Conservation (phyloP, 2,888 invertebrate species). For the Pseudococcus longispinus region DNA sequence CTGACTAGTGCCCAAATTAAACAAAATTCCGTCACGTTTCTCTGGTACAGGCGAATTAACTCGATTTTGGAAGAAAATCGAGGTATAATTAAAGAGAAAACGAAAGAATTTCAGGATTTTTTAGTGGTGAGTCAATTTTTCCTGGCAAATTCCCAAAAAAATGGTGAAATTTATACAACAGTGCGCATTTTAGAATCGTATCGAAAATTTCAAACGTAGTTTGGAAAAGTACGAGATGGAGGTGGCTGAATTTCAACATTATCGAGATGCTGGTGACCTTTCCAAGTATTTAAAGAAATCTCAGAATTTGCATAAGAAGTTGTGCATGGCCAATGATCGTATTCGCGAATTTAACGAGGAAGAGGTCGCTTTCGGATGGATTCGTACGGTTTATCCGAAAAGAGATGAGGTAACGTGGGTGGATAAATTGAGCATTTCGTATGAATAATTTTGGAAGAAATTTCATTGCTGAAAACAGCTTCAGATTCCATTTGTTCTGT, state of each 20-base stretch:
- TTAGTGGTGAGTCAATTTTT: constrained; percentile 64
- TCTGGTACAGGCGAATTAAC: constrained; percentile 83
- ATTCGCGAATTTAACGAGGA: constrained; percentile 92
- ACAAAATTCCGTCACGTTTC: constrained; percentile 84
- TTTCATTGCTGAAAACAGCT: too few relatives aligned
- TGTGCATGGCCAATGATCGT: constrained; percentile 75
- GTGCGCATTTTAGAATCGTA: constrained; percentile 66
- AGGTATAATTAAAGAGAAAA: constrained; percentile 80
- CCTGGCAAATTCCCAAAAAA: too few relatives aligned
- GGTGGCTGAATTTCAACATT: constrained; percentile 83
- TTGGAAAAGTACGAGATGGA: constrained; percentile 79
- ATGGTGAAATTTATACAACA: not conserved
- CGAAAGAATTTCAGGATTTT: constrained; percentile 82
- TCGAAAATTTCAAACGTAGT: constrained; percentile 83
- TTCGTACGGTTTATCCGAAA: constrained; percentile 85
- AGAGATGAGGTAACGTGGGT: constrained; percentile 69
- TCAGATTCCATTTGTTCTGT: too few relatives aligned
- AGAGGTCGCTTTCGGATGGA: constrained; percentile 86
- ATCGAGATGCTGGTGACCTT: constrained; percentile 85
- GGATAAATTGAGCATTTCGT: too few relatives aligned
- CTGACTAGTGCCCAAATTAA: constrained; percentile 86
- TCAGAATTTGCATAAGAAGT: constrained; percentile 75
- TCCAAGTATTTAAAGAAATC: constrained; percentile 81
- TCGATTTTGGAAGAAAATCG: constrained; percentile 84
- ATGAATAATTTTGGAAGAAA: not conserved